Percentiles rank a stretch among this genome's conserved stretches.
Conservation (phyloP, 2,113 vertebrate species). For the Xenopus tropicalis region UCB_Xtro_10.0 CM004447.2:5545001-5545500, state of each 20-base stretch:
- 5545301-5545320: no score
- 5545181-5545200: slow-evolving; percentile 90
- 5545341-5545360: no score
- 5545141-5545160: slow-evolving; percentile 91
- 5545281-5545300: not conserved
- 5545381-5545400: no score
- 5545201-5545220: slow-evolving; percentile 93
- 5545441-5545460: slow-evolving; percentile 80
- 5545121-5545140: slow-evolving; percentile 86
- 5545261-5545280: slow-evolving; percentile 40
- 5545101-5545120: no score
- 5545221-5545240: slow-evolving; percentile 90
- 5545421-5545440: slow-evolving; percentile 16
- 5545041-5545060: no score
- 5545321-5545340: no score
- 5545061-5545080: no score
- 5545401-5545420: no score
- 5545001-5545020: no score
- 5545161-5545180: slow-evolving; percentile 83
- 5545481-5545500: slow-evolving; percentile 96
- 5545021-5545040: no score
- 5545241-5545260: slow-evolving; percentile 96
- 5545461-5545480: slow-evolving; percentile 91
- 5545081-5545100: no score
- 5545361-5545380: no score